Conservation (phyloP, 2,113 vertebrate genomes). For the Gavia stellata region DNA sequence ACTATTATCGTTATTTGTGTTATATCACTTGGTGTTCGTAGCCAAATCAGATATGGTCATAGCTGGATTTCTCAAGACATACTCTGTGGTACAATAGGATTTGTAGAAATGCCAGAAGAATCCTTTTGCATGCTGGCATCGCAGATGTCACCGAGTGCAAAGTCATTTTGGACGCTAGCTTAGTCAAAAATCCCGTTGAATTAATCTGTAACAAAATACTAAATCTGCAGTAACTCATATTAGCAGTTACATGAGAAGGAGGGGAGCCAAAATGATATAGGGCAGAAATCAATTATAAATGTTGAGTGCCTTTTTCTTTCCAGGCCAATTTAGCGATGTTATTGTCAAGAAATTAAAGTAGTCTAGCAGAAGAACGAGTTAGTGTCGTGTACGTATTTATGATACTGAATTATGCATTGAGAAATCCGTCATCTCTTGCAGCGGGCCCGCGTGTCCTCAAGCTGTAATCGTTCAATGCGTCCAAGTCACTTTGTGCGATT, state of each 20-base stretch:
- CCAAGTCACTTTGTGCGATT: not conserved
- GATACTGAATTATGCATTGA: slow-evolving; percentile 16
- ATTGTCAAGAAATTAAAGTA: slow-evolving; percentile 27
- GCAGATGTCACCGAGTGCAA: slow-evolving; percentile 48
- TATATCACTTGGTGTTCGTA: not conserved
- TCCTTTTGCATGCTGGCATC: slow-evolving; percentile 47
- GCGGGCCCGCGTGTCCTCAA: accelerated
- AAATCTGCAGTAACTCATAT: slow-evolving; percentile 13
- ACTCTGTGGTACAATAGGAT: not conserved
- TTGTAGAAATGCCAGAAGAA: slow-evolving; percentile 52
- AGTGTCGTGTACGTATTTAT: not conserved
- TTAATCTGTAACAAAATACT: slow-evolving; percentile 36
- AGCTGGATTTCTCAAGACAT: slow-evolving; percentile 43
- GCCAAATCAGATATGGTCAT: slow-evolving; percentile 39
- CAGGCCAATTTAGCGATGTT: slow-evolving; percentile 24
- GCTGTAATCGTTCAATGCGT: not conserved
- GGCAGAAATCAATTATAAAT: slow-evolving; percentile 25
- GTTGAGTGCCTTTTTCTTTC: slow-evolving; percentile 1
- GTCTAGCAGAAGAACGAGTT: slow-evolving; percentile 13
- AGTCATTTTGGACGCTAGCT: slow-evolving; percentile 35
- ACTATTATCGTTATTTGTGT: not conserved
- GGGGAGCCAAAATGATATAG: slow-evolving; percentile 14
- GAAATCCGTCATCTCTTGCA: not conserved
- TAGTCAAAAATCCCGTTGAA: slow-evolving; percentile 45
- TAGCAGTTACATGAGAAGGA: not conserved